Evolutionary conservation across 1,140 invertebrate species (phyloP), one percentile per base, ranked within the genome.

Genomic region (Centruroides vittatus): DNA sequence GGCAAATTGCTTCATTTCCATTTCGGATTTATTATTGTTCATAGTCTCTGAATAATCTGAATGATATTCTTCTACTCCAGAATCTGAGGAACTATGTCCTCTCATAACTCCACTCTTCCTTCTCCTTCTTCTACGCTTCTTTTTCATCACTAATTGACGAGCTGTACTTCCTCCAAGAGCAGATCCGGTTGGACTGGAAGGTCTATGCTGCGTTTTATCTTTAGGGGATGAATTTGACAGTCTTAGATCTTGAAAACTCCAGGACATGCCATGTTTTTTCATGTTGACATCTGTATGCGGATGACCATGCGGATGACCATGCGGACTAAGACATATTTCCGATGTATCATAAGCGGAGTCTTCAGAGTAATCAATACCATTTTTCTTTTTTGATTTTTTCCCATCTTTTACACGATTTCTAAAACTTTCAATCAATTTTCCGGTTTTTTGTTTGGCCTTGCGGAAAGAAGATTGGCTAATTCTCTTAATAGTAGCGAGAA

Each of bases 301-400:
- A 41, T 8, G 62, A 57, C n/a, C 23, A 23, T 7, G 11, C n/a
- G 56, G 57, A 13, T 50, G 57, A n/a, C 63, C 63, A 6, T 48
- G 53, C 3, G 63, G 63, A 35, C 63, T 65, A 6, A 61, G 47
- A 41, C 63, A 65, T 11, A 65, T 60, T 59, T 65, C 63, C 8
- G 63, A 65, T 7, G 61, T 62, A 23, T 64, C 62, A 49, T 65
- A 65, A 54, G 63, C 63, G 8, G 63, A 65, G 47, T 65, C 63
- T 49, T 61, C 60, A 7, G 63, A 65, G n/a, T 57, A 53, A 4
- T 65, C 63, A 8, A 41, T 8, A 6, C 41, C 41, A 8, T 41
- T 41, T 41, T 41, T 41, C 23, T 23, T 23, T 10, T 60, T 61
- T 12, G 60, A 61, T 41, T 57, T 57, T 35, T 65, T 65, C 8